phyloP scores from a whole-genome alignment of 2,797 vertebrate species.

The Perodicticus potto region DNA sequence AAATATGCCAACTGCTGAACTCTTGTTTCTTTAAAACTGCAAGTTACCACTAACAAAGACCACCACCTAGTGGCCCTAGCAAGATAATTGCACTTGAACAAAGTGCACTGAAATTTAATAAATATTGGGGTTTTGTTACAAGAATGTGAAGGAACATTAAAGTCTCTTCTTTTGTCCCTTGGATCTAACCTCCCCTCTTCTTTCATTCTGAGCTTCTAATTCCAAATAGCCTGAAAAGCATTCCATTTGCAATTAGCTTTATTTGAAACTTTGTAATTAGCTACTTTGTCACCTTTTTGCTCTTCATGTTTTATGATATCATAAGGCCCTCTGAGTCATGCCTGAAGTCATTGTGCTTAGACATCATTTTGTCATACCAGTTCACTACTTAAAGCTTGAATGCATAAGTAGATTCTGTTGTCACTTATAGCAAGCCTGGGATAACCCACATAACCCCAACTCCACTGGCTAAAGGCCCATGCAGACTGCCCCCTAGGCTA shows the following conservation, averaged over 20 bases:
- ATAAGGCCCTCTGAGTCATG: not conserved
- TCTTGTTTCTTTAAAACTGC: constrained; percentile 4
- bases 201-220: not conserved
- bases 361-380: not conserved
- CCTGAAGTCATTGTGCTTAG: not conserved
- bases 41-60: constrained; percentile 78
- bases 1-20: constrained; percentile 34
- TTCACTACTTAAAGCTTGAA: not conserved
- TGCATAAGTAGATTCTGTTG: not conserved
- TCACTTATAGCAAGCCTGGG: not conserved
- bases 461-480: not conserved
- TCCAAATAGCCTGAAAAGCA: not conserved
- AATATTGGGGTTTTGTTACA: not conserved
- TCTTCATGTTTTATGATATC: not conserved
- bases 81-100: constrained; percentile 47
- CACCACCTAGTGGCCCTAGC: constrained; percentile 80
- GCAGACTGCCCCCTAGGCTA: not conserved
- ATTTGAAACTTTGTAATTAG: constrained; percentile 34
- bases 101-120: not conserved
- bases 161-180: constrained; percentile 5
- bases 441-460: not conserved
- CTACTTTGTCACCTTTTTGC: not conserved
- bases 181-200: not conserved
- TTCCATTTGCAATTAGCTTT: constrained; percentile 40
- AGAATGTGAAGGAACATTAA: not conserved